Base-by-base conservation (phyloP, 2,797 vertebrate genomes). In the Sphaeramia orbicularis region DNA sequence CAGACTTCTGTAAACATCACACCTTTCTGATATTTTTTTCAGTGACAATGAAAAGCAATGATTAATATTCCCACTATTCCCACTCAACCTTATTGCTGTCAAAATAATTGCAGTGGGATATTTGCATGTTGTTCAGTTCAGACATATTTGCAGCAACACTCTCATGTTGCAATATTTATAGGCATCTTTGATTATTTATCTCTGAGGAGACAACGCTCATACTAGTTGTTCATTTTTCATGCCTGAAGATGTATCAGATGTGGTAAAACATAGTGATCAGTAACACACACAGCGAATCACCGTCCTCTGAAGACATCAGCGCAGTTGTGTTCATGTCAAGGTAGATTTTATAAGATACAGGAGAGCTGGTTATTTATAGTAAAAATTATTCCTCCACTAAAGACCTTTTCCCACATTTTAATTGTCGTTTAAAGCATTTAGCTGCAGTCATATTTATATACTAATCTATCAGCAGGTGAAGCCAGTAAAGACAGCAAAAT, bases 111-210 rank as follows among this genome's bases (percentile, higher is more conserved):
- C 32, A 35, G 1, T 35, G 1, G 32, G 7, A 35, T 35, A 35
- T 35, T 35, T 35, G 32, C 8, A 10, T 35, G 4, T 35, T 10
- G 32, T 10, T 35, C 32, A 27, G 24, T 27, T 35, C 27, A 24
- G 11, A 52, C 27, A 48, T 41, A 57, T 35, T 49, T 7, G 48
- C 36, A 49, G 13, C 18, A 18, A 11, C 5, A 18, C 1, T 7
- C 13, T 5, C 7, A 35, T 35, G 36, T 58, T 65, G 43, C 45
- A 72, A 63, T 60, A 74, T 81, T 71, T 67, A 71, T 44, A 48
- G 60, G 38, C 19, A 54, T 63, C 40, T 74, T 67, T 43, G 36
- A 42, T 68, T 54, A 67, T 71, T 81, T 51, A 76, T 79, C 57
- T 30, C 11, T 43, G 58, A 70, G 71, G 64, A 50, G 61, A 74